These are phyloP conservation scores for Luperina nickerlii DNA, from an alignment of 2,888 invertebrate genomes.

Conservation along the genomic window DNA sequence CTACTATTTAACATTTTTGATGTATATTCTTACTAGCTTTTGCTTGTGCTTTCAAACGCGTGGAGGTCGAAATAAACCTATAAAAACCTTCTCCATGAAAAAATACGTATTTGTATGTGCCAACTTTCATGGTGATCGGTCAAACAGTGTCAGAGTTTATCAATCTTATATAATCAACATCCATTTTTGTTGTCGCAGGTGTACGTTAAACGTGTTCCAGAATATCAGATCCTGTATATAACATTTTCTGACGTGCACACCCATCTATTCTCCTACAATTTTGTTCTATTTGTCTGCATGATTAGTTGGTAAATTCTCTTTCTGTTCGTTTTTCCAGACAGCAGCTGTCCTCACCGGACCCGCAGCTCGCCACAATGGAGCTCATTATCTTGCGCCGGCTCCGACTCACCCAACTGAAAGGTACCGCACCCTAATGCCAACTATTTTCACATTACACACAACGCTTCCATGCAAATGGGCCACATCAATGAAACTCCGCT, in stretches of 20 bases:
- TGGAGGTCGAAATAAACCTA: neutral
- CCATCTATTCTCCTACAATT: neutral
- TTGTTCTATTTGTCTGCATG: constrained; percentile 34
- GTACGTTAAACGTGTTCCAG: neutral
- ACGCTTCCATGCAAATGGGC: constrained; percentile 64
- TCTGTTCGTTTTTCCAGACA: constrained; percentile 77
- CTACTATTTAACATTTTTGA: neutral
- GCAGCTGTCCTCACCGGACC: constrained; percentile 77
- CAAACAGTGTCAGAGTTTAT: neutral
- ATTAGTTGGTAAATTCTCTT: constrained; percentile 51
- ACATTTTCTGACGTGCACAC: constrained; percentile 2
- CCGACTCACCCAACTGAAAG: constrained; percentile 78
- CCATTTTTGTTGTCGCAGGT: neutral
- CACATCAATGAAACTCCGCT: constrained; percentile 61
- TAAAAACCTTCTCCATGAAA: neutral
- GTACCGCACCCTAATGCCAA: constrained; percentile 70
- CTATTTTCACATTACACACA: constrained; percentile 58
- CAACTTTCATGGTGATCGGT: neutral
- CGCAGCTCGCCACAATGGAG: constrained; percentile 78
- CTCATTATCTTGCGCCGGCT: constrained; percentile 72
- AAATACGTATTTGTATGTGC: neutral
- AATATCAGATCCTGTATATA: neutral
- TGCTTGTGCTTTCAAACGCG: no score
- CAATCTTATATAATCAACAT: neutral
- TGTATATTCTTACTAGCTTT: neutral